phyloP scores from a whole-genome alignment of 2,888 invertebrate genomes.

The Druceiella hillmani region DNA sequence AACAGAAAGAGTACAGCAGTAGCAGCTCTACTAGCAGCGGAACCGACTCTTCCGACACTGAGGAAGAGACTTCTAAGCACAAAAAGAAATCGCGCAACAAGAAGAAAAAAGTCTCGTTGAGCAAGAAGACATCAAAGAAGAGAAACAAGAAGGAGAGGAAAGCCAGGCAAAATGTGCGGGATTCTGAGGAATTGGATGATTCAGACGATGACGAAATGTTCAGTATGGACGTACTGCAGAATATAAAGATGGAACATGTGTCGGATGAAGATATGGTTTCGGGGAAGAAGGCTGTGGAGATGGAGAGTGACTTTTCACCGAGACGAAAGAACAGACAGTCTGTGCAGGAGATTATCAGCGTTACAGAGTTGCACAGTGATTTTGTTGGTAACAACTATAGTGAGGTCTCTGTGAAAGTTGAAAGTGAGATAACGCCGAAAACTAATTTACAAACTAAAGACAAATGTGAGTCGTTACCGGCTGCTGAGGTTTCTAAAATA shows the following conservation, averaged over 20 bases:
- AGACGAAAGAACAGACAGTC: conserved; percentile 27
- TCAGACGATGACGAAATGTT: conserved; percentile 36
- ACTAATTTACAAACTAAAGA: too few species aligned
- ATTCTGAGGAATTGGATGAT: conserved; percentile 31
- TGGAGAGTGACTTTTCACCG: conserved; percentile 32
- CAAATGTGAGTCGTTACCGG: too few species aligned
- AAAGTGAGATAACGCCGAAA: too few species aligned
- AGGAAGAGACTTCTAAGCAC: conserved; percentile 27
- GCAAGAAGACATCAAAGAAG: conserved; percentile 23
- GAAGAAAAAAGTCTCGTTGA: conserved; percentile 23
- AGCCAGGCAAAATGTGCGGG: conserved; percentile 26
- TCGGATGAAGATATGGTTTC: conserved; percentile 38
- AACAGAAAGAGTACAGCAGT: conserved; percentile 31
- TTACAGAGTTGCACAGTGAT: conserved; percentile 44
- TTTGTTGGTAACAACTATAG: conserved; percentile 41
- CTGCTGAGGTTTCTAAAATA: too few species aligned
- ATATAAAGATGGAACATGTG: conserved; percentile 42
- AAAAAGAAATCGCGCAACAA: conserved; percentile 25
- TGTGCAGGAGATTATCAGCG: conserved; percentile 38
- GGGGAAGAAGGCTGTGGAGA: conserved; percentile 27
- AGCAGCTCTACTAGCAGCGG: conserved; percentile 27
- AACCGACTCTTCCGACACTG: conserved; percentile 31
- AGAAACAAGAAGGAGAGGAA: conserved; percentile 18
- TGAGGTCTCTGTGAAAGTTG: too few species aligned
- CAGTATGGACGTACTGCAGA: conserved; percentile 41